Conservation (phyloP, 2,888 invertebrate species). For the Margaritifera margaritifera region DNA sequence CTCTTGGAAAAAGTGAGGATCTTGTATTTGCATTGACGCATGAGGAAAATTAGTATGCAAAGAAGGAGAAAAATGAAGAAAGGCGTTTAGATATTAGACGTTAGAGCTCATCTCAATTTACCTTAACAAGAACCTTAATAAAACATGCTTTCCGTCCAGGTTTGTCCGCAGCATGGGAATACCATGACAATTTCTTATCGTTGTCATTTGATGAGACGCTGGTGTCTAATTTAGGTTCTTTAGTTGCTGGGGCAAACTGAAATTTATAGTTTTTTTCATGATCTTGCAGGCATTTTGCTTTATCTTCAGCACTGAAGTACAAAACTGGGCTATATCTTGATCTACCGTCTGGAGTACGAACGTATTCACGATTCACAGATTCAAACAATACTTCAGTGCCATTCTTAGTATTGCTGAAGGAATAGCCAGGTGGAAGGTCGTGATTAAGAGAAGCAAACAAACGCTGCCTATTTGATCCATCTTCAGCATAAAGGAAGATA, state of each 20-base stretch:
- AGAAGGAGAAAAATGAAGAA: too few relatives aligned
- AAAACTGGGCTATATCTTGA: too few relatives aligned
- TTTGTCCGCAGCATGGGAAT: constrained; percentile 18
- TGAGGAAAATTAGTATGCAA: too few relatives aligned
- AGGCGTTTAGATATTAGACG: not conserved
- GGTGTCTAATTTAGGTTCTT: constrained; percentile 1
- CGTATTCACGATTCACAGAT: constrained; percentile 4
- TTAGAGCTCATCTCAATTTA: constrained; percentile 5
- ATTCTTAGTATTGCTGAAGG: constrained; percentile 10
- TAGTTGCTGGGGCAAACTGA: constrained; percentile 22
- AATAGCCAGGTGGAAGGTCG: constrained; percentile 4
- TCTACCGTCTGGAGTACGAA: constrained; percentile 1
- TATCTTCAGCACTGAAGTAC: too few relatives aligned
- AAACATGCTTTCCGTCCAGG: constrained; percentile 14
- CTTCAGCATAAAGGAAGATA: constrained; percentile 14
- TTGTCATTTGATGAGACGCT: constrained; percentile 4
- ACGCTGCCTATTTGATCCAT: not conserved
- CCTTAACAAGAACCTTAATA: constrained; percentile 21
- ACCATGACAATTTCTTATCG: constrained; percentile 24
- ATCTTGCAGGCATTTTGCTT: too few relatives aligned
- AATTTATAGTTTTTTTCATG: constrained; percentile 9
- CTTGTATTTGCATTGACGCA: not conserved
- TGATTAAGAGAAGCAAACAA: not conserved
- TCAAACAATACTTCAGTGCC: constrained; percentile 4
- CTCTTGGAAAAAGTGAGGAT: not conserved